These are phyloP conservation scores for Stratiomys singularior DNA, from an alignment of 2,888 invertebrate genomes.

Conservation along the genomic window DNA sequence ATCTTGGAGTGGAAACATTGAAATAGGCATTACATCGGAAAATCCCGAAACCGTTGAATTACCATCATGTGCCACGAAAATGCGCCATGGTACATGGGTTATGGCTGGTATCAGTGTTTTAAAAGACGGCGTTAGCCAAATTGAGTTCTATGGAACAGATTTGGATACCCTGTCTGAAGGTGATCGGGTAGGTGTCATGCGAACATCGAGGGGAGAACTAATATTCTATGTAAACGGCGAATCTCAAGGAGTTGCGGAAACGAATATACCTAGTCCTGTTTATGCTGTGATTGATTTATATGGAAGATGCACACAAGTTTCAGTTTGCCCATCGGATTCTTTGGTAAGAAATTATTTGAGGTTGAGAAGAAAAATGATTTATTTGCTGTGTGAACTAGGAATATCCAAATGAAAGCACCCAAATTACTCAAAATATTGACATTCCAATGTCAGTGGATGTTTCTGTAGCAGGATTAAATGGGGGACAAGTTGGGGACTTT, in stretches of 20 bases:
- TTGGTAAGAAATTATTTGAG: slow-evolving; percentile 46
- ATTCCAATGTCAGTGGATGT: slow-evolving; percentile 61
- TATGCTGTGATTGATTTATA: slow-evolving; percentile 85
- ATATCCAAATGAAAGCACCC: slow-evolving; percentile 54
- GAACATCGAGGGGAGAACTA: slow-evolving; percentile 82
- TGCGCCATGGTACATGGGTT: slow-evolving; percentile 87
- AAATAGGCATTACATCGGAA: slow-evolving; percentile 78
- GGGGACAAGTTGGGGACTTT: slow-evolving; percentile 55
- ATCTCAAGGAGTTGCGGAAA: slow-evolving; percentile 87
- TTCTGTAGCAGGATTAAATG: slow-evolving; percentile 30
- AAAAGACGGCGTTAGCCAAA: slow-evolving; percentile 82
- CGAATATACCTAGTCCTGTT: slow-evolving; percentile 76
- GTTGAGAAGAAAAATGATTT: background rate
- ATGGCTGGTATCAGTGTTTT: slow-evolving; percentile 89
- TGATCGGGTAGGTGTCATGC: slow-evolving; percentile 85
- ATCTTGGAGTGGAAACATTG: slow-evolving; percentile 81
- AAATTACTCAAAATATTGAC: slow-evolving; percentile 62
- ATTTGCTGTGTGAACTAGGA: slow-evolving; percentile 52
- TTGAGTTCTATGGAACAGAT: slow-evolving; percentile 87
- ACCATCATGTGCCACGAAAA: slow-evolving; percentile 81
- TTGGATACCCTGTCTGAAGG: slow-evolving; percentile 85
- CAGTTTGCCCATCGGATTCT: slow-evolving; percentile 62
- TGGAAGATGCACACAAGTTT: slow-evolving; percentile 84
- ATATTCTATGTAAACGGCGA: slow-evolving; percentile 90
- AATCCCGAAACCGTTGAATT: slow-evolving; percentile 76